Evolutionary conservation across 2,888 invertebrate species (phyloP).

Genomic region (Euzetes globulus): DNA sequence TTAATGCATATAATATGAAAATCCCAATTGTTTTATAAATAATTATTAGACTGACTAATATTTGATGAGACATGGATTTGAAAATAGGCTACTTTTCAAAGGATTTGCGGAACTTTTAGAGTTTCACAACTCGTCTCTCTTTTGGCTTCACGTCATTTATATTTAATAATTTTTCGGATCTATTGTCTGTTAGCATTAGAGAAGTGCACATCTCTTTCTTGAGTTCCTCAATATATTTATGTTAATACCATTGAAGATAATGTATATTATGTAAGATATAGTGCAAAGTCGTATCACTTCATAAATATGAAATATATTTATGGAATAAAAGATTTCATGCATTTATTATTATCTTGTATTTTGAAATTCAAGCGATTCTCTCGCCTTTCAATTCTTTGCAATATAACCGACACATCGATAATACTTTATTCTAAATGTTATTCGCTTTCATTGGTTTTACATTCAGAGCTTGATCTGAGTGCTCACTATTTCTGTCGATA

Average conservation of each 20-base stretch:
- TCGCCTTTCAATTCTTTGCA: no score
- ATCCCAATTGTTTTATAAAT: constrained; percentile 10
- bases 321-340: constrained; percentile 11
- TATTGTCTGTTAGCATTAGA: background rate
- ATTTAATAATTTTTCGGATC: background rate
- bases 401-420: no score
- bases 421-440: no score
- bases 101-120: background rate
- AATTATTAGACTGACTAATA: constrained; percentile 14
- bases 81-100: background rate
- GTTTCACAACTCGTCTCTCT: background rate
- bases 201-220: background rate
- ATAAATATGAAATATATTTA: constrained; percentile 9
- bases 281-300: background rate
- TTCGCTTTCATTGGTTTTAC: no score
- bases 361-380: background rate
- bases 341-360: background rate
- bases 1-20: background rate
- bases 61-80: background rate
- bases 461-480: no score
- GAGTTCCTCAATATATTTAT: background rate
- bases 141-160: constrained; percentile 4
- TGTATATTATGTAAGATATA: background rate
- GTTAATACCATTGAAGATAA: background rate
- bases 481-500: no score